Conservation (phyloP, 2,113 vertebrate genomes). For the Crotalus helleri region DNA sequence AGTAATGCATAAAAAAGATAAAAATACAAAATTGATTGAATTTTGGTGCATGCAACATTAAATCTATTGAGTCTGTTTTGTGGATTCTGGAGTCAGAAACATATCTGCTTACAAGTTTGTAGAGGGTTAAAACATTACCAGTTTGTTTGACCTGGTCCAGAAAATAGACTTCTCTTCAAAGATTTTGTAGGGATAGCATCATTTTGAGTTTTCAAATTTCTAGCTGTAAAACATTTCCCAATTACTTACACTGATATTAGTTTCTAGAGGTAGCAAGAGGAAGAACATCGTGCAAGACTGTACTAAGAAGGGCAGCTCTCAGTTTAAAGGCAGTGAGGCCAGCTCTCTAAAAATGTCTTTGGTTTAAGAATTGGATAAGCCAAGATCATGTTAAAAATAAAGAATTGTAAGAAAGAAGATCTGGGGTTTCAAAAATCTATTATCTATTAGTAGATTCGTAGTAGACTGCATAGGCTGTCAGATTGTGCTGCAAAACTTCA, state of each 20-base stretch:
- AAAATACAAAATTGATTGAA: neutral
- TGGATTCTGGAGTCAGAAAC: neutral
- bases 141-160: neutral
- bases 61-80: neutral
- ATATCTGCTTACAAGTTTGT: neutral
- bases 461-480: neutral
- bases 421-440: neutral
- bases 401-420: neutral
- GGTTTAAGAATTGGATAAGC: neutral
- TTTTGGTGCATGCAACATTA: neutral
- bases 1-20: neutral
- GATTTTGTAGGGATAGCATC: neutral
- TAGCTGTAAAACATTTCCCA: neutral
- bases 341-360: neutral
- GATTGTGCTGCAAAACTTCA: neutral
- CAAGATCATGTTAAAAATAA: neutral
- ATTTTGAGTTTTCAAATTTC: neutral
- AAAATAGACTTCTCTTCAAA: neutral
- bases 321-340: neutral
- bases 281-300: neutral
- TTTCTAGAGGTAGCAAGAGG: neutral
- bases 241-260: neutral
- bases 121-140: neutral
- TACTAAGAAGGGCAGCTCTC: neutral
- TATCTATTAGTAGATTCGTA: neutral